Evolutionary conservation across 2,888 invertebrate genomes (phyloP), one percentile per base, ranked within the genome.

Genomic region (Agrypnus murinus): DNA sequence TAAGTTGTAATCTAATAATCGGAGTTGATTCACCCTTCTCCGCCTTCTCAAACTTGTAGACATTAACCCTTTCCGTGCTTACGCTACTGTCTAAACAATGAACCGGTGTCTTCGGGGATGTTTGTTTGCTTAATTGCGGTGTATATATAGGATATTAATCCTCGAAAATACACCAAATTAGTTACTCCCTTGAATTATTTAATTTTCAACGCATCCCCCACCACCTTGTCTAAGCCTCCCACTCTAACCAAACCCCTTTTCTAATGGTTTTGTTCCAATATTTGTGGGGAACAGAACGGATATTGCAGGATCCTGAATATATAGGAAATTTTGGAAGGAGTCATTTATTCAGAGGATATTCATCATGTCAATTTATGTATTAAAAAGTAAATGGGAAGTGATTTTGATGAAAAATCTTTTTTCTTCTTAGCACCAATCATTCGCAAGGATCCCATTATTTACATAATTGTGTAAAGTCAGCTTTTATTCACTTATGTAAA

Each of bases 1-100:
- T 65, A 64, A 69, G 66, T 69, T 67, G 73, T 78, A 78, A 79
- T 78, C 78, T 77, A 79, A 79, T 79, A 79, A 79, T 77, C 77
- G 65, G 74, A 77, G 77, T 75, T 66, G 77, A 78, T 79, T 78
- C 76, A 77, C 76, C 75, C 70, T n/a, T n/a, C n/a, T 59, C 43
- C 70, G 55, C 65, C 69, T 62, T 65, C 70, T 58, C 69, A 57
- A 72, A 71, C 71, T 73, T 72, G 67, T 67, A 70, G 69, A 73
- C 71, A 73, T 72, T 71, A 74, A 74, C 73, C 74, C 73, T 73
- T 70, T 71, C 69, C 73, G 63, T 50, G 63, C 64, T 65, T 55
- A 38, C 45, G 69, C 45, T 50, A 53, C 69, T 59, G 48, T 59
- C 57, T 53, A 43, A 65, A 70, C 65, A 65, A 70, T 70, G 65